Base-by-base conservation (phyloP, 2,113 vertebrate species). In the Colossoma macropomum region DNA sequence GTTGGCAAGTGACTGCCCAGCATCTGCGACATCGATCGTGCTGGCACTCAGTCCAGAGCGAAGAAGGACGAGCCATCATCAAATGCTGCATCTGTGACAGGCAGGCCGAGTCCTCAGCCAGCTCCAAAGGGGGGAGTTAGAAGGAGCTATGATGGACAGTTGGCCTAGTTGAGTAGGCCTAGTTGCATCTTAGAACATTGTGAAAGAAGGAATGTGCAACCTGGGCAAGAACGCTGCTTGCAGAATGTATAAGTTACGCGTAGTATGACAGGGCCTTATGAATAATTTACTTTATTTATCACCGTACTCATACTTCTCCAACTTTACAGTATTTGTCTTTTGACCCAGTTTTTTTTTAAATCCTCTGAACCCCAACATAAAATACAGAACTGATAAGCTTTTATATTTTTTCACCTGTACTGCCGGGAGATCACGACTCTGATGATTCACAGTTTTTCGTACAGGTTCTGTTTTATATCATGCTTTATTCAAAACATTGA, bases 71-170 rank as follows among this genome's bases (percentile, higher is more conserved):
- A 80, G 56, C 34, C 80, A 82, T 82, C 63, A 41, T 82, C 76
- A 82, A 84, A 77, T 38, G 28, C 82, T 70, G 34, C 38, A 28
- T 85, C 72, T 85, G 72, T 59, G 82, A 80, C 71, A 56, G 50
- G 81, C 80, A 79, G 50, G 81, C 80, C 77, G 85, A 82, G 79
- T 87, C 89, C 86, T 88, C 62, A 71, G 86, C 88, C 89, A 88
- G 77, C 87, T 90, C 87, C 85, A 85, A 90, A 90, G 80, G 16
- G 83, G 84, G 87, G 83, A 89, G 11, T 19, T 5, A 54, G 77
- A 78, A 83, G 28, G 50, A 75, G 23, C 73, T 45, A 45, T 83
- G 59, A 86, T 54, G 66, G 77, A 83, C 79, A 62, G 81, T 41
- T 86, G 66, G 65, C 54, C 72, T 76, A 70, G 62, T 63, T 75